Base-by-base conservation (phyloP, 2,113 vertebrate genomes). In the Diadophis punctatus region DNA sequence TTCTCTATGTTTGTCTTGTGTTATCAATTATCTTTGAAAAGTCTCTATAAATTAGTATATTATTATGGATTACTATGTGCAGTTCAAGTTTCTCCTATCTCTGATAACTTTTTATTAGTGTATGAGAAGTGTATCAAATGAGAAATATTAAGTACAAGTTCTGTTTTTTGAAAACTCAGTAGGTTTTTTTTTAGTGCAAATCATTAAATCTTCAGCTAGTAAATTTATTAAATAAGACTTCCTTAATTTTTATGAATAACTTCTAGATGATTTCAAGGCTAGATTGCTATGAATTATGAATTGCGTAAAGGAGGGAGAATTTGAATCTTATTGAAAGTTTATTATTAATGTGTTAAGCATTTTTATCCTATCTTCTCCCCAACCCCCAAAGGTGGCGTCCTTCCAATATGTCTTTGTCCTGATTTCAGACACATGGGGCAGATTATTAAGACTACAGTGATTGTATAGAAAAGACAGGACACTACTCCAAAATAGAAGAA, bases 191-290 rank as follows among this genome's bases (percentile, higher is more conserved):
- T 86, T 74, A 34, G 14, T 39, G 48, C n/a, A 53, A n/a, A 34
- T 91, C 48, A 91, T 88, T 89, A 86, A 89, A 63, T 20, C 14
- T 91, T n/a, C 53, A 91, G 87, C 46, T 89, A 91, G 23, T 86
- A 91, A 43, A 16, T 85, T 25, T 88, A 91, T 63, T 89, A 88
- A 85, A 85, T 63, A 11, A 63, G 90, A 8, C 43, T 51, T 56
- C 27, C 52, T 84, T 91, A 60, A 52, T 91, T 85, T 56, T 89
- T 27, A 3, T 60, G 25, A 60, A 20, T 53, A 46, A 48, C 48
- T 30, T 84, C 27, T 91, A 84, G 86, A 56, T n/a, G 9, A 20
- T 91, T 89, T 86, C n/a, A 10, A 84, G 34, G 23, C 8, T 74
- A 87, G 34, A 86, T 49, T 39, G 11, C n/a, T 60, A 34, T 3